phyloP scores from a whole-genome alignment of 92 coral and sea anemone genomes.

The Nematostella vectensis region DNA sequence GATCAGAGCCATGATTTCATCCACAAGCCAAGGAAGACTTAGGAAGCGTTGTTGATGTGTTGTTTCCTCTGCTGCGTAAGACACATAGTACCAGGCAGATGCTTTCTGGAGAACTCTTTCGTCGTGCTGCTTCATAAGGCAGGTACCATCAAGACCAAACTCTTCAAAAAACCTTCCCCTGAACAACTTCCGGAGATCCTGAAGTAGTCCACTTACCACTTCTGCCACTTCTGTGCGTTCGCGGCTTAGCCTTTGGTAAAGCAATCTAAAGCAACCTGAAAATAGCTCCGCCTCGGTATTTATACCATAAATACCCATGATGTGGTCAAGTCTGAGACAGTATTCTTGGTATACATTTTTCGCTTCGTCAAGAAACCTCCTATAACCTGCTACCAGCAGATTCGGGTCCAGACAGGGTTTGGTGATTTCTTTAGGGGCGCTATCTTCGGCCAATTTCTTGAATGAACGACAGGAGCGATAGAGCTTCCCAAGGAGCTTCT shows the following conservation, averaged over 20 bases:
- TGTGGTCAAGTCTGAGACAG: slow-evolving; percentile 47
- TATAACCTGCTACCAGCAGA: slow-evolving; percentile 59
- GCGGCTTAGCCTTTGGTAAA: slow-evolving; percentile 76
- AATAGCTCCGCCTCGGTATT: slow-evolving; percentile 75
- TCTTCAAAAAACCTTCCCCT: slow-evolving; percentile 69
- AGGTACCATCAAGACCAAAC: slow-evolving; percentile 46
- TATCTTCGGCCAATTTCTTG: slow-evolving; percentile 57
- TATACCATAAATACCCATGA: slow-evolving; percentile 82
- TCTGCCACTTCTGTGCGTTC: slow-evolving; percentile 85
- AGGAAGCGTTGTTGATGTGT: slow-evolving; percentile 31
- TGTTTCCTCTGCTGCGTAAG: slow-evolving; percentile 39
- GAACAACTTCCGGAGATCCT: slow-evolving; percentile 49
- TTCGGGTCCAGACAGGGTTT: slow-evolving; percentile 36
- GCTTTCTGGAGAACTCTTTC: slow-evolving; percentile 73
- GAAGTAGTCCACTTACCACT: slow-evolving; percentile 50
- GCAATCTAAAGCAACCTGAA: slow-evolving; percentile 81
- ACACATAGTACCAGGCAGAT: slow-evolving; percentile 86
- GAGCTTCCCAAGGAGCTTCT: slow-evolving; percentile 75
- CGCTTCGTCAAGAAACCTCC: slow-evolving; percentile 55
- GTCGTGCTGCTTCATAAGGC: slow-evolving; percentile 21
- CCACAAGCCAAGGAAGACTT: slow-evolving; percentile 96
- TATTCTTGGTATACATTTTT: slow-evolving; percentile 60
- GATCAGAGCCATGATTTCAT: slow-evolving; percentile 79
- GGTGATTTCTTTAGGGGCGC: slow-evolving; percentile 33
- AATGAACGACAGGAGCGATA: slow-evolving; percentile 89